Percentiles rank a stretch among this genome's conserved stretches.
Evolutionary conservation across 2,113 vertebrate species (phyloP).

Genomic region (Strigops habroptila): DNA sequence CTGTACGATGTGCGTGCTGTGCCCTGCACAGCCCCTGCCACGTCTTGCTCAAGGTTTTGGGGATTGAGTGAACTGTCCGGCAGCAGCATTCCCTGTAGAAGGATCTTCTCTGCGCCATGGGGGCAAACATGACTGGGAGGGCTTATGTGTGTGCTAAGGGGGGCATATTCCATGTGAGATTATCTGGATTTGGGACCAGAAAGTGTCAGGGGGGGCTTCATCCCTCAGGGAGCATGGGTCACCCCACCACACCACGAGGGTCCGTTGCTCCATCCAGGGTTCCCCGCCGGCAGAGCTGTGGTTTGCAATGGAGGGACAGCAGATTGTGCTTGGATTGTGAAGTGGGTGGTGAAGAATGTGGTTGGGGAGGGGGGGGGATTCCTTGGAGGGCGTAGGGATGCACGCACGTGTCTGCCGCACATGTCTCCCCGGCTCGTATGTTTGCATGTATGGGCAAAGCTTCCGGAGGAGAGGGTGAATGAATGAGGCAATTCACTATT

Average conservation of each 20-base stretch:
- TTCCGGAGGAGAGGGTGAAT: slow-evolving; percentile 51
- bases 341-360: not conserved
- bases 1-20: fast-evolving
- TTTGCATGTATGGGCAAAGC: slow-evolving; percentile 8
- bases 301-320: not conserved
- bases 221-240: fast-evolving
- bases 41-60: not conserved
- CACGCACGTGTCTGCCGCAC: not conserved
- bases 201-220: not conserved
- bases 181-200: not conserved
- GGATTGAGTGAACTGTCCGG: no score
- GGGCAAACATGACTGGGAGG: not conserved
- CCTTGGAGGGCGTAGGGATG: not conserved
- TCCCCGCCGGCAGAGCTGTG: not conserved
- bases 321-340: not conserved
- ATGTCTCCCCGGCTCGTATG: not conserved
- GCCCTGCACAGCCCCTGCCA: not conserved
- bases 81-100: not conserved
- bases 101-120: not conserved
- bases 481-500: slow-evolving; percentile 66
- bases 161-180: fast-evolving
- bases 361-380: not conserved
- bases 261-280: not conserved
- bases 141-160: not conserved
- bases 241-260: fast-evolving